Percentiles rank a stretch among this genome's conserved stretches.
phyloP scores from a whole-genome alignment of 2,888 invertebrate species.

The Lasioglossum lativentre region DNA sequence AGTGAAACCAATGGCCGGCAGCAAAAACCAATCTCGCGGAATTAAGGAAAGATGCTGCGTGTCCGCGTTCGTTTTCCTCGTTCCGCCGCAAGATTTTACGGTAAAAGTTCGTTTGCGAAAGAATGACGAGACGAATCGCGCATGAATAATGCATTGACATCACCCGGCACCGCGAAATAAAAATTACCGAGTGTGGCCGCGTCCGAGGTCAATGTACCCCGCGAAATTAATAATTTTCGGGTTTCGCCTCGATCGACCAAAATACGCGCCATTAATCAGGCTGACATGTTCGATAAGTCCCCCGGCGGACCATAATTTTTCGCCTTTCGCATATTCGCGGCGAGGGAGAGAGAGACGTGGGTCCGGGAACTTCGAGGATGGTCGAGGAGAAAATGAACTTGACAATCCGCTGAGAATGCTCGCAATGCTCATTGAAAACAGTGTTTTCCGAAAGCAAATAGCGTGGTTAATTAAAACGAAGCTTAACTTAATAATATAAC shows the following conservation, averaged over 20 bases:
- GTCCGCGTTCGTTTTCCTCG: constrained; percentile 14
- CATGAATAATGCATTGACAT: constrained; percentile 80
- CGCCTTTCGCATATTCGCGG: constrained; percentile 24
- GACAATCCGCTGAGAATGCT: not conserved
- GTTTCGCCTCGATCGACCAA: constrained; percentile 51
- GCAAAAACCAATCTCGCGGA: not conserved
- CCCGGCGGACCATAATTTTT: constrained; percentile 32
- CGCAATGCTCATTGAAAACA: too few species aligned
- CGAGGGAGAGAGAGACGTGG: not conserved
- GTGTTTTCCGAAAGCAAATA: too few species aligned
- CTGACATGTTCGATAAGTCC: constrained; percentile 44
- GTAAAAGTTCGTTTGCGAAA: constrained; percentile 71
- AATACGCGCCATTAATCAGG: constrained; percentile 66
- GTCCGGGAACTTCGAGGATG: not conserved
- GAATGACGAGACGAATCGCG: constrained; percentile 75
- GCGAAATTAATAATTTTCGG: constrained; percentile 77
- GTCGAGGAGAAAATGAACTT: constrained; percentile 28
- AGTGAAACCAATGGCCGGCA: not conserved
- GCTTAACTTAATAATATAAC: not conserved
- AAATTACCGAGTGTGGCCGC: constrained; percentile 57
- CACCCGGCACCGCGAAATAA: constrained; percentile 61
- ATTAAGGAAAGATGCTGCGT: not conserved
- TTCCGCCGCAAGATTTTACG: constrained; percentile 68
- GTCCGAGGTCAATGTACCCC: constrained; percentile 64
- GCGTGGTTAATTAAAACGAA: not conserved